phyloP scores from a whole-genome alignment of 2,797 vertebrate species.

The Falco peregrinus region DNA sequence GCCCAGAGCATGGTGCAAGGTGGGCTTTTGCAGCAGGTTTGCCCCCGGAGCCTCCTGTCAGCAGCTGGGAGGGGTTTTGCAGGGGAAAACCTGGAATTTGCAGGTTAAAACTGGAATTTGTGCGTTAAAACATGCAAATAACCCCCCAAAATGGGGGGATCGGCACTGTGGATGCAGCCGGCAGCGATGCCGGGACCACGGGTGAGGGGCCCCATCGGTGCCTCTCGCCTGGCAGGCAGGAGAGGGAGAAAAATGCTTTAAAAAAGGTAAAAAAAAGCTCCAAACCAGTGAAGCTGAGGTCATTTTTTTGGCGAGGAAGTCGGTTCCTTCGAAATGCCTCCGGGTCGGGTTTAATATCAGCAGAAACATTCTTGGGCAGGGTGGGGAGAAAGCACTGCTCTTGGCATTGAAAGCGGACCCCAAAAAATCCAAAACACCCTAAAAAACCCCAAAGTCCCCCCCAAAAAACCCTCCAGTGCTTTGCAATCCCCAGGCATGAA shows the following conservation, averaged over 20 bases:
- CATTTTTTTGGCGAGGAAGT: slow-evolving; percentile 72
- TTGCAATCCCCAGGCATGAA: background rate
- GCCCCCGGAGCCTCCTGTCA: background rate
- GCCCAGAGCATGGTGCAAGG: background rate
- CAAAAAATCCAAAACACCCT: too few relatives aligned
- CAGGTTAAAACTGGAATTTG: background rate
- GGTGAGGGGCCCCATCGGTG: background rate
- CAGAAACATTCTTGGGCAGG: slow-evolving; percentile 75
- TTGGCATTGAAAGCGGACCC: background rate
- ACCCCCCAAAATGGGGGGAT: fast-evolving
- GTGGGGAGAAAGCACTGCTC: slow-evolving; percentile 57
- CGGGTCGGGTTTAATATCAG: slow-evolving; percentile 74
- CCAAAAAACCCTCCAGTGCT: background rate
- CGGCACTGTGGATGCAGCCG: background rate
- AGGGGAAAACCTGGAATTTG: background rate
- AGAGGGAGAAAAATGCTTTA: slow-evolving; percentile 52
- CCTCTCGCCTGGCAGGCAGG: background rate
- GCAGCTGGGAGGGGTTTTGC: background rate
- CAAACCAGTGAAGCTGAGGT: slow-evolving; percentile 68
- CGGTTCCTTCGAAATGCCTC: slow-evolving; percentile 59
- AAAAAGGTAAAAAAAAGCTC: slow-evolving; percentile 52
- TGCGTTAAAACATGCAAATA: background rate
- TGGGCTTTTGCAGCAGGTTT: background rate
- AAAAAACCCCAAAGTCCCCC: too few relatives aligned
- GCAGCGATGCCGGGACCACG: background rate